These are phyloP conservation scores for Eulemur macaco DNA, from an alignment of 2,113 vertebrate genomes.

Conservation along the genomic window DNA sequence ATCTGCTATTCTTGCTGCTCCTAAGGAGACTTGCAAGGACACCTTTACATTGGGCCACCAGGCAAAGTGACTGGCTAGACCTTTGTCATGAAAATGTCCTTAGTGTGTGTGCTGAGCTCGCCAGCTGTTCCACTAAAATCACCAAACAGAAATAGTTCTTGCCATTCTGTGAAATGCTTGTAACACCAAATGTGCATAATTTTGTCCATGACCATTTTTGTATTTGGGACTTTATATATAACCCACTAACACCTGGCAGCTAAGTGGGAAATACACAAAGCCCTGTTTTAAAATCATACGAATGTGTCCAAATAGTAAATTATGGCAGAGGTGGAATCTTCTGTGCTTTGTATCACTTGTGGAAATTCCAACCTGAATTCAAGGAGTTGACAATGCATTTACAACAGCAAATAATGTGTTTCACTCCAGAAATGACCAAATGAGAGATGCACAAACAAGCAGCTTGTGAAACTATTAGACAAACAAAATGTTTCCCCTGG, in stretches of 20 bases:
- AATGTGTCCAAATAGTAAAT: neutral
- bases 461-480: slow-evolving; percentile 30
- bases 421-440: neutral
- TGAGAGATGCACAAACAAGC: neutral
- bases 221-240: neutral
- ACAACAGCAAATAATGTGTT: neutral
- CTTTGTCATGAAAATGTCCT: neutral
- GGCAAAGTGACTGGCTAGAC: neutral
- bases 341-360: neutral
- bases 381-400: slow-evolving; percentile 2
- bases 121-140: neutral
- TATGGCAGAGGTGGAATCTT: neutral
- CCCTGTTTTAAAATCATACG: neutral
- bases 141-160: neutral
- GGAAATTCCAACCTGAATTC: slow-evolving; percentile 38
- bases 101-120: neutral
- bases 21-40: neutral
- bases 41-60: neutral
- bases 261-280: neutral
- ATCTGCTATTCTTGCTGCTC: neutral
- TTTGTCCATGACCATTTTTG: neutral
- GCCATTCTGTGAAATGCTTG: neutral
- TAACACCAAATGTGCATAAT: neutral
- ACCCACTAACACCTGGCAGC: neutral
- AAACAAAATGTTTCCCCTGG: slow-evolving; percentile 1